Base-by-base conservation (phyloP, 2,888 invertebrate genomes). In the Orthosia gothica region DNA sequence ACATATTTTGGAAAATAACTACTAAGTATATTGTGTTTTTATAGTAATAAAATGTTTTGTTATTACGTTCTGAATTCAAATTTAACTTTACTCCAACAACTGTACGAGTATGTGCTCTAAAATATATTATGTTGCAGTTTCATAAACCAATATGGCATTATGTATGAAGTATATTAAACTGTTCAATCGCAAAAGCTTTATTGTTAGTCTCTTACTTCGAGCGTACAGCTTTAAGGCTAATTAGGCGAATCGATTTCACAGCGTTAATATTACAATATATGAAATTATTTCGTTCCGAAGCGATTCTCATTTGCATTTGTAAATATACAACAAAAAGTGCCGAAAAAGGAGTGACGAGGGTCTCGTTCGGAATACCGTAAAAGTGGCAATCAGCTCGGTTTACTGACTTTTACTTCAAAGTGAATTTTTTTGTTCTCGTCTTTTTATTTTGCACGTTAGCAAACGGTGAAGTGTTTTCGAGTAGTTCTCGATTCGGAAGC, bases 331-430 rank as follows among this genome's bases (percentile, higher is more conserved):
- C 91, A 92, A 91, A 92, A 92, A 91, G 86, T 86, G 87, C 88
- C 90, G 76, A 90, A 92, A 89, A 93, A 92, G 90, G 90, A 92
- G 92, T 93, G 94, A 94, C 93, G 93, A 93, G 94, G 93, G 93
- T 93, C 88, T 91, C 89, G 91, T 92, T 93, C 90, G 91, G 89
- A 93, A 94, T 89, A 88, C 93, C 92, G 94, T 94, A 91, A 94
- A 94, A 94, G 93, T 93, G 91, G 93, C 93, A 94, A 94, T 94
- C 94, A 93, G 92, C 92, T 91, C 91, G 90, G 91, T 91, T 92
- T 92, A 91, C 91, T 90, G 93, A 92, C 92, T 93, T 91, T 92
- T 89, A 91, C 92, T 92, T 93, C 91, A 93, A 93, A 94, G 91
- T 91, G 90, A 88, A 85, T 92, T 93, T 92, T n/a, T 92, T 93